Percentiles rank a stretch among this genome's conserved stretches.
Evolutionary conservation across 1,140 invertebrate species (phyloP).

Genomic region (Drosophila sproati): DNA sequence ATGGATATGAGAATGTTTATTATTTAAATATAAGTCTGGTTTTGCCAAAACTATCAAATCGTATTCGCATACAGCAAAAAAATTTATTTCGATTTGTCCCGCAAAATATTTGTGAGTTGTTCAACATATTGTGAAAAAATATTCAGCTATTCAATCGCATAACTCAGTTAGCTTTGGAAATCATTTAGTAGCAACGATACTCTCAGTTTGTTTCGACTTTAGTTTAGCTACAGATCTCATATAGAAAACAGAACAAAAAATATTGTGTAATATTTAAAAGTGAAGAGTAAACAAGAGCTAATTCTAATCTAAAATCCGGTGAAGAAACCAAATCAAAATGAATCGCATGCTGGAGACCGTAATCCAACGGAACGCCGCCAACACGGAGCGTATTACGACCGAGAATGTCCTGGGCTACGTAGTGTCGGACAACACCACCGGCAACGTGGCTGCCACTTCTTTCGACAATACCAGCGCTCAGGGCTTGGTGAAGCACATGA

Average conservation of each 20-base stretch:
- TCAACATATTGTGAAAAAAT: no score
- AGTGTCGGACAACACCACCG: conserved; percentile 62
- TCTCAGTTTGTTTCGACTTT: neutral
- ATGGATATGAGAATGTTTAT: no score
- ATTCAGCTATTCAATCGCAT: no score
- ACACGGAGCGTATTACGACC: conserved; percentile 65
- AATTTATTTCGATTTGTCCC: no score
- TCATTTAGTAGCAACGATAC: neutral
- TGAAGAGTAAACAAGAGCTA: neutral
- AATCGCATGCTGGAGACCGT: conserved; percentile 68
- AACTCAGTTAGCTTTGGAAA: neutral
- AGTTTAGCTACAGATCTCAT: neutral
- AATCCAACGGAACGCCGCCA: conserved; percentile 42
- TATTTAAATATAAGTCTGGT: no score
- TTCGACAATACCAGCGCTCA: conserved; percentile 77
- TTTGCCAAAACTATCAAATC: no score
- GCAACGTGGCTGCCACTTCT: conserved; percentile 60
- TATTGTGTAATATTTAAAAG: neutral
- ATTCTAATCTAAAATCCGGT: neutral
- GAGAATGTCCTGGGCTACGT: conserved; percentile 70
- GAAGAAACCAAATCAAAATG: conserved; percentile 27
- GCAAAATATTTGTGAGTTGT: no score
- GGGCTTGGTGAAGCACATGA: conserved; percentile 70
- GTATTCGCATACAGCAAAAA: no score
- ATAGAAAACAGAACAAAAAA: conserved; percentile 1